These are phyloP conservation scores for Coregonus ussuriensis DNA, from an alignment of 2,797 vertebrate species.

Conservation along the genomic window DNA sequence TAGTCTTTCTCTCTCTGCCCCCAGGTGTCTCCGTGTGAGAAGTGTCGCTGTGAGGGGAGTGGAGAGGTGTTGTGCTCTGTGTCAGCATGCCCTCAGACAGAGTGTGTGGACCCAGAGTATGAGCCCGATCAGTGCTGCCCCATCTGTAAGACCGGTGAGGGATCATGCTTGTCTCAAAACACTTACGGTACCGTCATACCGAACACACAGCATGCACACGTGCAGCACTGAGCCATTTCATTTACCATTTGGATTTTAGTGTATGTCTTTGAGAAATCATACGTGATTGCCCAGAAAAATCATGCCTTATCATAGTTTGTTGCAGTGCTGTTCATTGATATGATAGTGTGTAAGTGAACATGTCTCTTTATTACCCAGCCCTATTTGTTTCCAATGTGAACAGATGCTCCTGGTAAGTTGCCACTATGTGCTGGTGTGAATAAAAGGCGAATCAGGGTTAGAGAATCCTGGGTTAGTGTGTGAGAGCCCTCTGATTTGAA, in stretches of 20 bases:
- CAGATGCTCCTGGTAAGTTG: slow-evolving; percentile 8
- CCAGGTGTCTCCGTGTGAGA: slow-evolving; percentile 95
- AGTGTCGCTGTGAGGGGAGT: slow-evolving; percentile 92
- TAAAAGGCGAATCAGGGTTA: slow-evolving; percentile 22
- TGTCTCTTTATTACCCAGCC: neutral
- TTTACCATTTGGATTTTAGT: neutral
- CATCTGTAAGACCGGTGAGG: slow-evolving; percentile 95
- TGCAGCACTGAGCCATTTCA: neutral
- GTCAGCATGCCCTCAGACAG: slow-evolving; percentile 94
- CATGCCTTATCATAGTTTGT: too few species aligned
- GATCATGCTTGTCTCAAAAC: neutral
- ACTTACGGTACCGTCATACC: slow-evolving; percentile 17
- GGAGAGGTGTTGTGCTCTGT: slow-evolving; percentile 96
- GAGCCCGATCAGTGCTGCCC: slow-evolving; percentile 98
- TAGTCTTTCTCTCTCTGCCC: slow-evolving; percentile 51
- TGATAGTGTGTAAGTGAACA: neutral
- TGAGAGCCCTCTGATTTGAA: slow-evolving; percentile 39
- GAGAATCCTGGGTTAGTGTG: slow-evolving; percentile 23
- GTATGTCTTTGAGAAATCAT: too few species aligned
- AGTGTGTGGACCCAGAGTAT: slow-evolving; percentile 96
- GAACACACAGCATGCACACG: slow-evolving; percentile 20
- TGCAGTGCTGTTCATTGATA: too few species aligned
- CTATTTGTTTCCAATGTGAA: neutral
- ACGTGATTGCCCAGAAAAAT: too few species aligned
- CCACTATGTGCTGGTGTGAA: neutral